phyloP scores from a whole-genome alignment of 2,888 invertebrate species.

The Pecten maximus region DNA sequence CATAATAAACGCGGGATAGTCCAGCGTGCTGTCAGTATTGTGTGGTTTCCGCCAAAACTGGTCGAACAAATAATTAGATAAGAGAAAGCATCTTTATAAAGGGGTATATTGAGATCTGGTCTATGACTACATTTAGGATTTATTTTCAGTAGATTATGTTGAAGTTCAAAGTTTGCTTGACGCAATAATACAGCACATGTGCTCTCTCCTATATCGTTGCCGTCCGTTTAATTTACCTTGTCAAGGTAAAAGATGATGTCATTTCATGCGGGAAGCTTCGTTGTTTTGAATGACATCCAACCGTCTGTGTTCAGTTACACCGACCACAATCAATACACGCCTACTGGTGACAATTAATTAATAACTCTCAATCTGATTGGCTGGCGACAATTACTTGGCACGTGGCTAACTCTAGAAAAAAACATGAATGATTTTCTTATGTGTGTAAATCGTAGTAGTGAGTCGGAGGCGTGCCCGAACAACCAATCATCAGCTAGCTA shows the following conservation, averaged over 20 bases:
- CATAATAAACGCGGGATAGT: too few species aligned
- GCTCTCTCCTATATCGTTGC: not conserved
- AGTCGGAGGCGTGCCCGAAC: not conserved
- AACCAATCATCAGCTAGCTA: not conserved
- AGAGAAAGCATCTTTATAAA: too few species aligned
- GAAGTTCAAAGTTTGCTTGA: too few species aligned
- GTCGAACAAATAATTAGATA: too few species aligned
- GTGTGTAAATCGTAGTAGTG: not conserved
- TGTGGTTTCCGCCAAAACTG: too few species aligned
- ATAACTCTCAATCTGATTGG: not conserved
- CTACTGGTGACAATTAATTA: not conserved
- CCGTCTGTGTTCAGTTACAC: not conserved
- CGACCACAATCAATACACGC: not conserved
- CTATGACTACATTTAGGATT: too few species aligned
- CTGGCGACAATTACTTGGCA: not conserved
- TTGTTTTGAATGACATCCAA: not conserved
- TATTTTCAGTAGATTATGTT: too few species aligned
- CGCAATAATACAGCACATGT: not conserved
- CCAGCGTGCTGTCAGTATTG: too few species aligned
- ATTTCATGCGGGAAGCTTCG: not conserved
- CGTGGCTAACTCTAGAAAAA: not conserved
- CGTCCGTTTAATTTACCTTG: slow-evolving; percentile 9
- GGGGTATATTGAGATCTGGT: too few species aligned
- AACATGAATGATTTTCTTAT: slow-evolving; percentile 9
- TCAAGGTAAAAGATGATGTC: not conserved